Conservation (phyloP, 2,797 vertebrate genomes). For the Hyperoplus immaculatus region DNA sequence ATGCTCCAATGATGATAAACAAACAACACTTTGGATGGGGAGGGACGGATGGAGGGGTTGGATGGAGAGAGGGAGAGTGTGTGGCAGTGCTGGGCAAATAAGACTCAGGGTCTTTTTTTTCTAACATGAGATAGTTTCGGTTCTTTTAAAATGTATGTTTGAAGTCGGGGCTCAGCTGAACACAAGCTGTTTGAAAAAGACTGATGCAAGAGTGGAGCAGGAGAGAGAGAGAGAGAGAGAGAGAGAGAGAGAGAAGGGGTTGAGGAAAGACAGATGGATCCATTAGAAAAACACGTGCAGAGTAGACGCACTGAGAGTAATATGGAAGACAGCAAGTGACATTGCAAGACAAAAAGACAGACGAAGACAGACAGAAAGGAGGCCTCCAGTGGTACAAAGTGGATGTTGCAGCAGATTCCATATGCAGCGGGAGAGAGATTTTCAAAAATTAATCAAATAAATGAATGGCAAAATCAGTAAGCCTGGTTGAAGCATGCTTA, state of each 20-base stretch:
- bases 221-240: constrained; percentile 26
- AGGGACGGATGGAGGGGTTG: constrained; percentile 63
- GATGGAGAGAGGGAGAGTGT: constrained; percentile 39
- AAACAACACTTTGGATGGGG: constrained; percentile 81
- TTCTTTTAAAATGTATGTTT: constrained; percentile 84
- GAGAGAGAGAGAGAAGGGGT: constrained; percentile 43
- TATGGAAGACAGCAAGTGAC: constrained; percentile 45
- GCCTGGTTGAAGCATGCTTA: constrained; percentile 5
- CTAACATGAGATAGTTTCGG: constrained; percentile 83
- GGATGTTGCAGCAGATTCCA: constrained; percentile 42
- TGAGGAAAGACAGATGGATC: constrained; percentile 39
- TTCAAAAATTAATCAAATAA: constrained; percentile 20
- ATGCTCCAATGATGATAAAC: constrained; percentile 85
- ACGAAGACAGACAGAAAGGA: constrained; percentile 39
- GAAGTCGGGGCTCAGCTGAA: constrained; percentile 81
- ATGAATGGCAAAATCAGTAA: constrained; percentile 15
- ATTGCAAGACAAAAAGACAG: constrained; percentile 36
- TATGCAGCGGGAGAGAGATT: constrained; percentile 11
- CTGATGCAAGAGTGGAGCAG: constrained; percentile 78
- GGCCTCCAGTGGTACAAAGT: constrained; percentile 63
- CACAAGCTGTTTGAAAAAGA: constrained; percentile 79
- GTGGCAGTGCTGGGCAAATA: constrained; percentile 77
- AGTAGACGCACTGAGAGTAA: constrained; percentile 42
- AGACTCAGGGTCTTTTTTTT: constrained; percentile 73
- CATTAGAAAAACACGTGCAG: constrained; percentile 51